These are phyloP conservation scores for Meandrina meandrites DNA, from an alignment of 92 coral and sea anemone species.

Conservation along the genomic window DNA sequence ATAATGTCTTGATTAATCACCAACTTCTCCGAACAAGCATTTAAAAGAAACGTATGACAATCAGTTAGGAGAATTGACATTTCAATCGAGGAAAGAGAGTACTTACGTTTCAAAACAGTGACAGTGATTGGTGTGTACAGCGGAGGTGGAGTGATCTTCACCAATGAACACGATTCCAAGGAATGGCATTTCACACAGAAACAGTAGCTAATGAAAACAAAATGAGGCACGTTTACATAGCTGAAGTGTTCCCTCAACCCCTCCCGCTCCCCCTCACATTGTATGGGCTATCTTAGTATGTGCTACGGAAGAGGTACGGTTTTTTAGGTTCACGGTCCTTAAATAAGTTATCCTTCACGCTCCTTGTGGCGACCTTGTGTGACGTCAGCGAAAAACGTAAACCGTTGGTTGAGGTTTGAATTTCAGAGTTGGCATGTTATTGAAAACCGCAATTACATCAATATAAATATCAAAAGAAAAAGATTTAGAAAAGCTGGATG, in stretches of 20 bases:
- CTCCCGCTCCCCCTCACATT: too few species aligned
- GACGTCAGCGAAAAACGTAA: too few species aligned
- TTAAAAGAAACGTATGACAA: not conserved
- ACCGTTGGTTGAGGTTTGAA: too few species aligned
- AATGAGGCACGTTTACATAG: not conserved
- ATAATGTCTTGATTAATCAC: not conserved
- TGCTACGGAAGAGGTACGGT: too few species aligned
- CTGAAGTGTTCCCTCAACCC: not conserved
- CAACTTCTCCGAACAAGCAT: not conserved
- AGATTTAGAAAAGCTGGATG: too few species aligned
- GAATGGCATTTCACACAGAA: conserved; percentile 77
- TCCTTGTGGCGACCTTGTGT: too few species aligned
- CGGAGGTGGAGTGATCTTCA: conserved; percentile 66
- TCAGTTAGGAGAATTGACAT: not conserved
- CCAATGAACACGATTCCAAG: conserved; percentile 51
- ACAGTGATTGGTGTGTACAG: conserved; percentile 67
- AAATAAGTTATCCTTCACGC: too few species aligned
- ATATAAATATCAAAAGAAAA: too few species aligned
- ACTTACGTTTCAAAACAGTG: conserved; percentile 64
- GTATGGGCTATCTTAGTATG: too few species aligned
- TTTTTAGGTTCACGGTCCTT: too few species aligned
- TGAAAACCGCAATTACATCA: too few species aligned
- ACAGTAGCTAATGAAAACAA: conserved; percentile 46
- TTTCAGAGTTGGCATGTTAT: too few species aligned
- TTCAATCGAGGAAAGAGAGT: not conserved